phyloP scores from a whole-genome alignment of 2,113 vertebrate species.

The Catharus fuscescens region DNA sequence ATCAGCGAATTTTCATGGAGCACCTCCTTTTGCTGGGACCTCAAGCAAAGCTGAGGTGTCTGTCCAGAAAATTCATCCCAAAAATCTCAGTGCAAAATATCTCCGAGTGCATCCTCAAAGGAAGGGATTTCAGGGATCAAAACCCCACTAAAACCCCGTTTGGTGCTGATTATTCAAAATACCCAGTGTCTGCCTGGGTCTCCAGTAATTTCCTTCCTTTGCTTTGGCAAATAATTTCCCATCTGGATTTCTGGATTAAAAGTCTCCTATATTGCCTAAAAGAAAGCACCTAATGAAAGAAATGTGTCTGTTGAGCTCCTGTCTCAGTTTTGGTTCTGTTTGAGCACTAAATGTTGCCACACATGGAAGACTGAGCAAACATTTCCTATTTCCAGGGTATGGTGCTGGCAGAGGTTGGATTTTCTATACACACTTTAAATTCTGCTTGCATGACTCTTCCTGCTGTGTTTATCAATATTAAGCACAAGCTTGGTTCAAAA shows the following conservation, averaged over 20 bases:
- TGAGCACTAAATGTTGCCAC: not conserved
- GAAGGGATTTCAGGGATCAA: not conserved
- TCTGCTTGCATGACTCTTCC: not conserved
- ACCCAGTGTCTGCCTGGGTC: not conserved
- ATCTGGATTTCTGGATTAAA: constrained; percentile 34
- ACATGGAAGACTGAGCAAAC: not conserved
- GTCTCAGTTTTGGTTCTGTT: constrained; percentile 1
- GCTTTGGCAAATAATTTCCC: constrained; percentile 32
- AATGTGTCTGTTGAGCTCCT: constrained; percentile 8
- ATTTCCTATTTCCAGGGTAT: not conserved
- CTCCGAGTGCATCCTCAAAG: not conserved
- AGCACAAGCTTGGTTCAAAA: not conserved
- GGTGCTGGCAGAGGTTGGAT: not conserved
- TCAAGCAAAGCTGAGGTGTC: not conserved
- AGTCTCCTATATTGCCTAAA: not conserved
- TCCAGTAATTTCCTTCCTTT: constrained; percentile 16
- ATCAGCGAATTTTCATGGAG: not conserved
- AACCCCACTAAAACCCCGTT: not conserved
- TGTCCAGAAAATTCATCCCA: not conserved
- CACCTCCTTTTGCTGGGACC: not conserved
- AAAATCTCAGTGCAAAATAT: not conserved
- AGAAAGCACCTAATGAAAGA: constrained; percentile 50
- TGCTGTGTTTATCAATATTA: not conserved
- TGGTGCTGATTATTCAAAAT: not conserved
- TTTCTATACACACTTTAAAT: not conserved